phyloP scores from a whole-genome alignment of 2,113 vertebrate species.

The Megaleporinus macrocephalus region DNA sequence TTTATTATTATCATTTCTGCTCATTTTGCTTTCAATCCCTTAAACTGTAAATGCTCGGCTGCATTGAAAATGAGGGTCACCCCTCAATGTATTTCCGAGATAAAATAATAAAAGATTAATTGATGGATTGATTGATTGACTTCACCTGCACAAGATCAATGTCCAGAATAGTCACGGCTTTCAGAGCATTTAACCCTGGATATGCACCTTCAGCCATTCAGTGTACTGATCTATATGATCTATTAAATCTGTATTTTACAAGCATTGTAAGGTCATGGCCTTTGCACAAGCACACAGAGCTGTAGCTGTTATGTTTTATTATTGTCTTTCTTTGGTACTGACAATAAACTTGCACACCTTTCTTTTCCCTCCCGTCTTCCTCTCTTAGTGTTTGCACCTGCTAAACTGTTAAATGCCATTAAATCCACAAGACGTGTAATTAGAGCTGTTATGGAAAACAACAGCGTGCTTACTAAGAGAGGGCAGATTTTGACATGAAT shows the following conservation, averaged over 20 bases:
- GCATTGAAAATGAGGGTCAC: too few relatives aligned
- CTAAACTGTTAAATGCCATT: conserved; percentile 15
- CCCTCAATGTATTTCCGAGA: too few relatives aligned
- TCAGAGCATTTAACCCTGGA: conserved; percentile 22
- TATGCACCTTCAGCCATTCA: conserved; percentile 11
- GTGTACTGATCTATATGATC: not conserved
- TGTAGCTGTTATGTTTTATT: conserved; percentile 8
- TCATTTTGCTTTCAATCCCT: too few relatives aligned
- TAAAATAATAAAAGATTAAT: too few relatives aligned
- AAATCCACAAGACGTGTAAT: conserved; percentile 25
- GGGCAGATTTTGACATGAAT: conserved; percentile 22
- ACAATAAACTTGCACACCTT: not conserved
- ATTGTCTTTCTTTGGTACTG: not conserved
- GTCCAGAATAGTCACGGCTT: not conserved
- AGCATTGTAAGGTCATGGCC: not conserved
- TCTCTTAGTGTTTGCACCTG: not conserved
- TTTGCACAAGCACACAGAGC: conserved; percentile 3
- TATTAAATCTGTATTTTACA: conserved; percentile 26
- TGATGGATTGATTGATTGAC: too few relatives aligned
- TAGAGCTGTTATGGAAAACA: conserved; percentile 13
- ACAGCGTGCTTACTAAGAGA: conserved; percentile 14
- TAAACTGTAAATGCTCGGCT: too few relatives aligned
- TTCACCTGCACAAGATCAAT: not conserved
- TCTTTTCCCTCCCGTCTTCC: not conserved
- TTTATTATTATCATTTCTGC: too few relatives aligned